Percentiles rank a stretch among this genome's conserved stretches.
phyloP scores from a whole-genome alignment of 2,888 invertebrate species.

The Uropetala carovei region DNA sequence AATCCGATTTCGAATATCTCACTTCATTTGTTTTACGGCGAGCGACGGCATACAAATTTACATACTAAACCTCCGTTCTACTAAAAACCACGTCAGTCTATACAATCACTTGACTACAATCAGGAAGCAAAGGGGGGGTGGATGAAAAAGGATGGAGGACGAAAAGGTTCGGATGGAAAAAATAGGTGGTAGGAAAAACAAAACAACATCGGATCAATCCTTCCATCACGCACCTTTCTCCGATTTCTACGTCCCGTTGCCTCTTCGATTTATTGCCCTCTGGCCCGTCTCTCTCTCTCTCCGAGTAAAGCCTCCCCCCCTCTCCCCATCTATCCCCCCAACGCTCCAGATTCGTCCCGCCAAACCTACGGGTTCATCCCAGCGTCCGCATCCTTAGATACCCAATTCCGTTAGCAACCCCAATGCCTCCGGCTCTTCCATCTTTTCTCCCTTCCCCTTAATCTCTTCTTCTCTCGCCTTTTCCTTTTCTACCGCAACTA shows the following conservation, averaged over 20 bases:
- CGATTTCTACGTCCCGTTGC: not conserved
- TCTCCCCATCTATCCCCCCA: too few species aligned
- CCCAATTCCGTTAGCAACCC: not conserved
- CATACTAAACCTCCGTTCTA: not conserved
- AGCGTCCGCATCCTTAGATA: not conserved
- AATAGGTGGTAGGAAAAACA: not conserved
- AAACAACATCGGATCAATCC: constrained; percentile 48
- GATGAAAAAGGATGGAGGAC: not conserved
- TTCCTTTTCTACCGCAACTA: not conserved
- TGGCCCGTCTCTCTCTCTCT: not conserved
- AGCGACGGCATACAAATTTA: not conserved
- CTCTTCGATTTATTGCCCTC: constrained; percentile 58
- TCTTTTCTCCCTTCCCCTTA: not conserved
- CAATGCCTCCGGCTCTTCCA: not conserved
- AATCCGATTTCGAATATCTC: constrained; percentile 44
- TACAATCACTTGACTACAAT: not conserved
- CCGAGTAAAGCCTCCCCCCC: not conserved
- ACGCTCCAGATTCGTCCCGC: not conserved
- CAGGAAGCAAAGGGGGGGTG: not conserved
- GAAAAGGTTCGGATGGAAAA: not conserved
- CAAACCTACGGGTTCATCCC: not conserved
- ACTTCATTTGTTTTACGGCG: constrained; percentile 43
- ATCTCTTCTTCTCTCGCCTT: not conserved
- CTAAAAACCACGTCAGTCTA: not conserved
- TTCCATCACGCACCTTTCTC: not conserved